Evolutionary conservation across 2,797 vertebrate species (phyloP).

Genomic region (Tinamus major): DNA sequence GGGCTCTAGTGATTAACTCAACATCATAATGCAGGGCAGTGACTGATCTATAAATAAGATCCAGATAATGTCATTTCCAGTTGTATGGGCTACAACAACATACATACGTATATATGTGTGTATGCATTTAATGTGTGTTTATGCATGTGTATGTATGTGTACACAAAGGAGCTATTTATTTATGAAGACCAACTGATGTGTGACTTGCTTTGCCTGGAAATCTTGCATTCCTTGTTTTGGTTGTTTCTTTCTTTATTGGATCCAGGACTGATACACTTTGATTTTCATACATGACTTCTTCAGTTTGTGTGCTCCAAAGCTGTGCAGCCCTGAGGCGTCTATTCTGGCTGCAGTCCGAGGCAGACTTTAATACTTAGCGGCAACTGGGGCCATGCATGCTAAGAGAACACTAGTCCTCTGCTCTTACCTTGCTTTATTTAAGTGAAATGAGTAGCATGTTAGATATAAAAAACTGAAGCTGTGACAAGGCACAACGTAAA

Average conservation of each 20-base stretch:
- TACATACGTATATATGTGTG: background rate
- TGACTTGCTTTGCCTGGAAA: background rate
- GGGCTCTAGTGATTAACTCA: background rate
- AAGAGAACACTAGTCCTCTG: background rate
- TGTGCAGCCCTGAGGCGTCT: constrained; percentile 39
- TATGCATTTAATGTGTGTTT: no score
- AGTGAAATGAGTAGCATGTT: constrained; percentile 35
- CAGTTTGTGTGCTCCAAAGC: constrained; percentile 40
- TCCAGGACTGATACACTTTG: constrained; percentile 32
- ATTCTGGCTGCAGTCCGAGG: constrained; percentile 37
- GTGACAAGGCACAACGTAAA: constrained; percentile 5
- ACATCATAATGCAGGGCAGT: background rate
- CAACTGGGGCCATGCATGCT: background rate
- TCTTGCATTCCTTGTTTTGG: constrained; percentile 14
- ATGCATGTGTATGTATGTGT: background rate
- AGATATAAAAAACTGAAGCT: constrained; percentile 25
- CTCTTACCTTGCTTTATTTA: constrained; percentile 26
- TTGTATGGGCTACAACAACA: background rate
- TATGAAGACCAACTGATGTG: background rate
- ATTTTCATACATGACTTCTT: constrained; percentile 63
- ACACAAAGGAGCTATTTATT: background rate
- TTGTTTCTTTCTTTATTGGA: constrained; percentile 22
- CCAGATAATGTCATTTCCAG: background rate
- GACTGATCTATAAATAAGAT: background rate
- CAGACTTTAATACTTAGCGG: constrained; percentile 25